A percentile compares a stretch with the other conserved stretches of the same genome.
phyloP scores from a whole-genome alignment of 2,113 vertebrate species.

The Pygathrix nemaeus region DNA sequence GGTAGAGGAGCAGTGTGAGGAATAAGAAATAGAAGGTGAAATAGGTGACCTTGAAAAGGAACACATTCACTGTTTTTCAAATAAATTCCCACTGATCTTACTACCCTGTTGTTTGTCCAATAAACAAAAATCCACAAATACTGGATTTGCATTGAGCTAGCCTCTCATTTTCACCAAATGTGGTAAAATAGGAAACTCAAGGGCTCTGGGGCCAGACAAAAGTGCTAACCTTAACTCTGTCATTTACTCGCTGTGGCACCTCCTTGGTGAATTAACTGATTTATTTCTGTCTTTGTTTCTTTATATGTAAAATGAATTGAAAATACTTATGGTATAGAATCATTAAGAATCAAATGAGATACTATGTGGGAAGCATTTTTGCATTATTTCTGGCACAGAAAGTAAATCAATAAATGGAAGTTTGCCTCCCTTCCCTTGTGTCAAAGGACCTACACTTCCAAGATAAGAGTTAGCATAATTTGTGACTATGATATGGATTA shows the following conservation, averaged over 20 bases:
- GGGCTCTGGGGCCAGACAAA: neutral
- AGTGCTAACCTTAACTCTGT: neutral
- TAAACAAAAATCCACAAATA: neutral
- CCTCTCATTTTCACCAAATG: neutral
- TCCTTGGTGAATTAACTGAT: neutral
- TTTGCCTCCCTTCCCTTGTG: constrained; percentile 13
- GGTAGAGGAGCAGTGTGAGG: neutral
- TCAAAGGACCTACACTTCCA: neutral
- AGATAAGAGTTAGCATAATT: neutral
- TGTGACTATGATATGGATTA: neutral
- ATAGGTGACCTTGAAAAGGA: neutral
- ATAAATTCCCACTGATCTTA: neutral
- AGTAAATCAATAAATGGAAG: constrained; percentile 6
- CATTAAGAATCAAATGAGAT: constrained; percentile 3
- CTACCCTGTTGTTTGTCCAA: neutral
- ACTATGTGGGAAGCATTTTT: neutral
- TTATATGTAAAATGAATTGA: neutral
- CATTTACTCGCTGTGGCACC: neutral
- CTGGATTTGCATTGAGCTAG: neutral
- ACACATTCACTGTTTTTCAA: neutral
- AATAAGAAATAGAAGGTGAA: neutral
- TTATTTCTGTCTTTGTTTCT: constrained; percentile 16
- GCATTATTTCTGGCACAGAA: neutral
- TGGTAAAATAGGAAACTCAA: neutral
- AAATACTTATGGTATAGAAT: neutral